A percentile compares a stretch with the other conserved stretches of the same genome.
Evolutionary conservation across 2,888 invertebrate species (phyloP).

Genomic region (Drosophila birchii): DNA sequence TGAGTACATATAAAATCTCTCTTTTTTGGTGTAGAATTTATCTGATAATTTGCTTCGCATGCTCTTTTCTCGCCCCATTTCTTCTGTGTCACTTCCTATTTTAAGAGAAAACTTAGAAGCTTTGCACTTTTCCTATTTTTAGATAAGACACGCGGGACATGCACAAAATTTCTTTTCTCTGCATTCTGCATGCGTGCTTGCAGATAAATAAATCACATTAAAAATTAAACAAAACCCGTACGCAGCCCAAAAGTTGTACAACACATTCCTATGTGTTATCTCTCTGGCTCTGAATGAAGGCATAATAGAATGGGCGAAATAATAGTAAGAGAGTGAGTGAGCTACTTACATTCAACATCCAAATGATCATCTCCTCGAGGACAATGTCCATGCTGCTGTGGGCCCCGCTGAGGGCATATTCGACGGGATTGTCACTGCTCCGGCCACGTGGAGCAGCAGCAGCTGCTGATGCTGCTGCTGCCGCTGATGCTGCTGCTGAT

Average conservation of each 20-base stretch:
- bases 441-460: constrained; percentile 37
- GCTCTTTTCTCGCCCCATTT: constrained; percentile 3
- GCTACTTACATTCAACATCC: constrained; percentile 73
- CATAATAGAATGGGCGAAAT: constrained; percentile 19
- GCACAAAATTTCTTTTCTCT: not conserved
- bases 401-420: constrained; percentile 65
- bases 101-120: constrained; percentile 2
- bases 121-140: constrained; percentile 13
- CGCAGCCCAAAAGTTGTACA: constrained; percentile 13
- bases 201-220: constrained; percentile 73
- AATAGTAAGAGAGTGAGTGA: constrained; percentile 1
- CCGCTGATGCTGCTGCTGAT: not conserved
- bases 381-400: constrained; percentile 67
- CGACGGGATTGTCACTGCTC: constrained; percentile 65
- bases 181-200: constrained; percentile 29
- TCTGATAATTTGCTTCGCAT: not conserved
- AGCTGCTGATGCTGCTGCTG: constrained; percentile 1
- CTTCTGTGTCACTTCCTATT: constrained; percentile 25
- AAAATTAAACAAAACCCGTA: constrained; percentile 67
- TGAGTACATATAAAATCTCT: too few species aligned
- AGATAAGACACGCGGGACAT: constrained; percentile 10
- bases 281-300: constrained; percentile 12
- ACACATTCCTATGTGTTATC: constrained; percentile 30
- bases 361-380: constrained; percentile 66
- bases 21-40: not conserved